Conservation (phyloP, 2,113 vertebrate species). For the Microcebus lehilahytsara region DNA sequence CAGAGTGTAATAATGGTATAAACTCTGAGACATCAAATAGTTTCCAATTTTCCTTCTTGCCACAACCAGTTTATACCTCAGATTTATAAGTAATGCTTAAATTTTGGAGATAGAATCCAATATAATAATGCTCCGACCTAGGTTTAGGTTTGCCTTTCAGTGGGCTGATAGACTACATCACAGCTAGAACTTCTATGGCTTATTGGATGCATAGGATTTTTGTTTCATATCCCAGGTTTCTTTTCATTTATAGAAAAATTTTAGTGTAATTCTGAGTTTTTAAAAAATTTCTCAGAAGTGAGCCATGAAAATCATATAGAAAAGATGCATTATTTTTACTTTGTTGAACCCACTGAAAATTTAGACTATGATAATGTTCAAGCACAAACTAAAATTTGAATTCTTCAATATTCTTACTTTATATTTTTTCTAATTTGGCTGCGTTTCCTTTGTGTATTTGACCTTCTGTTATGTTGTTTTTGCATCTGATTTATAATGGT, state of each 20-base stretch:
- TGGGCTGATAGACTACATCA: neutral
- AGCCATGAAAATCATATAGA: neutral
- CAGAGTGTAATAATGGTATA: neutral
- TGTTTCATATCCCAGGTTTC: neutral
- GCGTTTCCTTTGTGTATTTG: neutral
- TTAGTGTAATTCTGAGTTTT: neutral
- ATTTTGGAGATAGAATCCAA: neutral
- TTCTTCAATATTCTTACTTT: neutral
- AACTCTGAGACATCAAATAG: neutral
- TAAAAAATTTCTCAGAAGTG: neutral
- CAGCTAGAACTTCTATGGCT: neutral
- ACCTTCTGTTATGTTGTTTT: neutral
- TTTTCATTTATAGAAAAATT: neutral
- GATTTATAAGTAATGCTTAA: neutral
- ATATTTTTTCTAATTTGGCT: neutral
- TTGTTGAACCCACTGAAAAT: neutral
- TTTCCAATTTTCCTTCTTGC: neutral
- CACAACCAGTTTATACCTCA: slow-evolving; percentile 7
- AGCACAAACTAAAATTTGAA: neutral
- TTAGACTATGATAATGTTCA: neutral
- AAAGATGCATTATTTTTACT: slow-evolving; percentile 5
- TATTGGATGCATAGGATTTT: neutral
- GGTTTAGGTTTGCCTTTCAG: neutral
- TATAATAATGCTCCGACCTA: neutral
- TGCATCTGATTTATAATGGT: neutral